A percentile compares a stretch with the other conserved stretches of the same genome.
Conservation (phyloP, 2,113 vertebrate species). For the Tachysurus fulvidraco region DNA sequence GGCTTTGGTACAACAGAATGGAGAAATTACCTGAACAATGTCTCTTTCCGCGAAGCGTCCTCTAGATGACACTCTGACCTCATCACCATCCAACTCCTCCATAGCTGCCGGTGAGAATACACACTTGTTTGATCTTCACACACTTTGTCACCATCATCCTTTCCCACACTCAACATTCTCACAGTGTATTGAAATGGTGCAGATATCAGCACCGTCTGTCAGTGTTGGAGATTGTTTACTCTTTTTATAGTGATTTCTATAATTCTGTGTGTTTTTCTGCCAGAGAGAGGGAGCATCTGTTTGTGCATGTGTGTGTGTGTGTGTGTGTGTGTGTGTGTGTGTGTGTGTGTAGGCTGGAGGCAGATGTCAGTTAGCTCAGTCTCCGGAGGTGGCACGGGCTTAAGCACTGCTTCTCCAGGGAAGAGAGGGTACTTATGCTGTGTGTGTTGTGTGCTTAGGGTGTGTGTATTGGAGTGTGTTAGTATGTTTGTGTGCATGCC, state of each 20-base stretch:
- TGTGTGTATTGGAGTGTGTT: conserved; percentile 15
- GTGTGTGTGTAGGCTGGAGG: conserved; percentile 35
- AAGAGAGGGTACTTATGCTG: conserved; percentile 21
- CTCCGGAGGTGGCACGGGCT: conserved; percentile 38
- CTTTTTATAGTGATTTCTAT: conserved; percentile 2
- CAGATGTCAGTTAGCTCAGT: conserved; percentile 49
- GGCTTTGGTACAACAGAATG: background rate
- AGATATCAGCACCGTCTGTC: background rate
- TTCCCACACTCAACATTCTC: background rate
- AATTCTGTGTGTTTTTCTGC: conserved; percentile 34
- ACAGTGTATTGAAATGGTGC: conserved; percentile 4
- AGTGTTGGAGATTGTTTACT: background rate
- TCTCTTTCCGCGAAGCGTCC: conserved; percentile 93
- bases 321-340: conserved; percentile 35
- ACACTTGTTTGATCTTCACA: conserved; percentile 3
- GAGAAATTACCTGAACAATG: conserved; percentile 89
- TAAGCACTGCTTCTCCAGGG: conserved; percentile 41
- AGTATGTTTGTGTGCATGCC: conserved; percentile 29
- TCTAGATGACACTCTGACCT: conserved; percentile 91
- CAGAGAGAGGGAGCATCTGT: background rate
- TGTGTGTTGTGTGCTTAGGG: conserved; percentile 10
- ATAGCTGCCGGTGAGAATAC: conserved; percentile 77
- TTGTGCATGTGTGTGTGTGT: background rate
- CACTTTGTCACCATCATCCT: background rate
- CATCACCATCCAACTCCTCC: conserved; percentile 97